Conservation (phyloP, 2,888 invertebrate genomes). For the Sinopyrophorus schimmeli region DNA sequence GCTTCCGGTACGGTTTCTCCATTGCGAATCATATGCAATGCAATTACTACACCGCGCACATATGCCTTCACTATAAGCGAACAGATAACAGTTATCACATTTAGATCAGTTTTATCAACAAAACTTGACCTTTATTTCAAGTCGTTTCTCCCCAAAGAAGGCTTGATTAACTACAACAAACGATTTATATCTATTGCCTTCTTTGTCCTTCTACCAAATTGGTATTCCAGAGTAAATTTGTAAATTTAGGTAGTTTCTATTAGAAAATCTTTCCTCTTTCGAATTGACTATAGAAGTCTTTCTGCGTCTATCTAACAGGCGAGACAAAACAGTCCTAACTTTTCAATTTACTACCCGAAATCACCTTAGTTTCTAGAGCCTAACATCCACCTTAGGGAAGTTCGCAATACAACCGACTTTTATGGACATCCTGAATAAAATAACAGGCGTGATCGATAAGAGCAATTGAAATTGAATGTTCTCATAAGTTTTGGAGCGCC, state of each 20-base stretch:
- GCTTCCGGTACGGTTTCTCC: slow-evolving; percentile 6
- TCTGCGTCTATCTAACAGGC: slow-evolving; percentile 36
- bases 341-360: slow-evolving; percentile 45
- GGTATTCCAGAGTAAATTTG: too few species aligned
- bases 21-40: slow-evolving; percentile 8
- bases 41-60: slow-evolving; percentile 1
- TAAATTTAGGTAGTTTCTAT: too few species aligned
- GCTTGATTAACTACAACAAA: too few species aligned
- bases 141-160: too few species aligned
- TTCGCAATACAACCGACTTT: slow-evolving; percentile 25
- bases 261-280: too few species aligned
- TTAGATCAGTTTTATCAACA: too few species aligned
- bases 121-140: too few species aligned
- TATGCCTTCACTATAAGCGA: too few species aligned
- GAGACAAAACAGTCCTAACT: slow-evolving; percentile 44
- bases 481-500: slow-evolving; percentile 18
- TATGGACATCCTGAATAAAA: slow-evolving; percentile 35
- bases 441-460: slow-evolving; percentile 21
- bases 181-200: too few species aligned
- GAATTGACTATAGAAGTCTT: too few species aligned
- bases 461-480: slow-evolving; percentile 20
- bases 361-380: slow-evolving; percentile 41
- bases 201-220: too few species aligned
- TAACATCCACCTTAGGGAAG: slow-evolving; percentile 36
- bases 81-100: too few species aligned